Percentiles rank a stretch among this genome's conserved stretches.
These are phyloP conservation scores for Agrotis segetum DNA, from an alignment of 2,888 invertebrate genomes.

Conservation along the genomic window DNA sequence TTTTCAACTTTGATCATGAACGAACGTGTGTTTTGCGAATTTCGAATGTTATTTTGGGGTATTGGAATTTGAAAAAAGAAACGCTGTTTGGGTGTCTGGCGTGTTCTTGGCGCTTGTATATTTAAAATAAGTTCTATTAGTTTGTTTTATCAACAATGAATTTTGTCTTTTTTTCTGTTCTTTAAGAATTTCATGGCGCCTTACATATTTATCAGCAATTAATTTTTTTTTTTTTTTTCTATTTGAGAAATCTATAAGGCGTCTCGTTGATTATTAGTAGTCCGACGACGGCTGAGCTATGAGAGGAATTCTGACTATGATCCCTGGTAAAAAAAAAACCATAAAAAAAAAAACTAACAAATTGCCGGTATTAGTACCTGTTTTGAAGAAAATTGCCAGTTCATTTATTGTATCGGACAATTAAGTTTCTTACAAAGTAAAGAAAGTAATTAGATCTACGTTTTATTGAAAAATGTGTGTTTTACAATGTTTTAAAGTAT, in stretches of 20 bases:
- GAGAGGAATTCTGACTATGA: not conserved
- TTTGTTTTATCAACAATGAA: not conserved
- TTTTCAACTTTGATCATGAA: slow-evolving; percentile 42
- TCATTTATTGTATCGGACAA: too few relatives aligned
- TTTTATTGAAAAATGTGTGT: not conserved
- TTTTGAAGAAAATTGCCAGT: too few relatives aligned
- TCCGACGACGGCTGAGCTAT: not conserved
- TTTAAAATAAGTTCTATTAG: slow-evolving; percentile 21
- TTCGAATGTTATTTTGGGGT: slow-evolving; percentile 49
- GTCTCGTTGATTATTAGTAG: not conserved
- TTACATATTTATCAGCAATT: not conserved
- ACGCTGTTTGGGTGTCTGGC: slow-evolving; percentile 30
- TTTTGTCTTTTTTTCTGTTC: not conserved
- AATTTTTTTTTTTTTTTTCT: not conserved
- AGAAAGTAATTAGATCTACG: not conserved
- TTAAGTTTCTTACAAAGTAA: not conserved
- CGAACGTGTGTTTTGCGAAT: slow-evolving; percentile 38
- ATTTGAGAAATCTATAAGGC: not conserved
- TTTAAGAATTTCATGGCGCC: too few relatives aligned
- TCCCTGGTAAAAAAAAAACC: too few relatives aligned
- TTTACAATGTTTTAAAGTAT: slow-evolving; percentile 1
- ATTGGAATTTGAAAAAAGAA: slow-evolving; percentile 48
- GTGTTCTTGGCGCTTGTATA: slow-evolving; percentile 27
- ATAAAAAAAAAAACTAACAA: not conserved
- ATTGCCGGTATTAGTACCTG: not conserved